phyloP scores from a whole-genome alignment of 2,888 invertebrate species.

The Resseliella maxima region DNA sequence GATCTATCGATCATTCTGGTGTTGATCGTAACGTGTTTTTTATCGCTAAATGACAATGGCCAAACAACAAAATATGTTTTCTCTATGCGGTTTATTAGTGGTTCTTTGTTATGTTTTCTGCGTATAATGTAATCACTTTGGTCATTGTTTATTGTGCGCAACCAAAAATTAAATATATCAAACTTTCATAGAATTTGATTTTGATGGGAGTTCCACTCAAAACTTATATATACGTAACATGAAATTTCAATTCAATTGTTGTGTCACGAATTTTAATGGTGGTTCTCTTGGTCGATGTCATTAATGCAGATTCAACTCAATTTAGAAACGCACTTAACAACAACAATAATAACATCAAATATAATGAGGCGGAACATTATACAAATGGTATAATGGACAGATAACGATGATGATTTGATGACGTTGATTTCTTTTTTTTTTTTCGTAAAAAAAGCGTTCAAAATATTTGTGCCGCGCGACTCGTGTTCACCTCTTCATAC shows the following conservation, averaged over 20 bases:
- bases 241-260: background rate
- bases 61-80: slow-evolving; percentile 15
- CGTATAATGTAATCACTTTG: slow-evolving; percentile 1
- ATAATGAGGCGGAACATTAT: slow-evolving; percentile 54
- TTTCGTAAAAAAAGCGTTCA: too few relatives aligned
- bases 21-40: slow-evolving; percentile 22
- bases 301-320: slow-evolving; percentile 39
- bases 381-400: slow-evolving; percentile 24
- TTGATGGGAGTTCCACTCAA: background rate
- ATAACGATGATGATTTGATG: slow-evolving; percentile 34
- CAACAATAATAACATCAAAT: background rate
- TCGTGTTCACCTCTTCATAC: background rate
- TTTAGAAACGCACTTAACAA: slow-evolving; percentile 10
- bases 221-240: background rate
- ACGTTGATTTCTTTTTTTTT: background rate
- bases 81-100: background rate
- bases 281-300: background rate
- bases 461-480: background rate
- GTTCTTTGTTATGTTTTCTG: background rate
- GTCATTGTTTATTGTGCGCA: slow-evolving; percentile 25
- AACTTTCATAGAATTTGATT: background rate
- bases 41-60: slow-evolving; percentile 21
- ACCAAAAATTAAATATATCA: background rate
- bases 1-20: slow-evolving; percentile 16
- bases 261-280: slow-evolving; percentile 33